Conservation (phyloP, 2,888 invertebrate genomes). For the Heteropelma amictum region DNA sequence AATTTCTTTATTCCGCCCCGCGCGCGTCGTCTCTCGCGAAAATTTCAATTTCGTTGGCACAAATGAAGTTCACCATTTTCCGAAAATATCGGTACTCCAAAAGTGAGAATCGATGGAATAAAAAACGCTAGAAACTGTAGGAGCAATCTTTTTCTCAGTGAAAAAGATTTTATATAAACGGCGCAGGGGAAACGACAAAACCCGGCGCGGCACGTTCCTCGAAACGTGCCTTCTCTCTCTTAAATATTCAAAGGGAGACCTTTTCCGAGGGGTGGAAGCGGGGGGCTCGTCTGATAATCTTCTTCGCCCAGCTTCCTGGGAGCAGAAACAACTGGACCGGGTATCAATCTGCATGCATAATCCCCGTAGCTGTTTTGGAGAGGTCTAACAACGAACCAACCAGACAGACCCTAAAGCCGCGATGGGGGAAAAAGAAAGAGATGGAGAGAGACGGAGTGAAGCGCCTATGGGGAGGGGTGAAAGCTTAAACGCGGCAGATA, state of each 20-base stretch:
- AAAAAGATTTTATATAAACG: background rate
- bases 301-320: constrained; percentile 50
- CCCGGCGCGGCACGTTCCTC: background rate
- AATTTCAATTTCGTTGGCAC: no score
- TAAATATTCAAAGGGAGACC: constrained; percentile 39
- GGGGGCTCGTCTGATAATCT: constrained; percentile 44
- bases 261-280: constrained; percentile 12
- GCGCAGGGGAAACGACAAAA: background rate
- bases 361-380: constrained; percentile 35
- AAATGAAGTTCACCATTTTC: no score
- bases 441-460: background rate
- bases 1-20: background rate
- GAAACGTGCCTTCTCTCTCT: background rate
- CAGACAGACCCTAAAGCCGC: constrained; percentile 35
- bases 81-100: no score
- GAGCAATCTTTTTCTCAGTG: no score
- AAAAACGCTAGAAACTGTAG: background rate
- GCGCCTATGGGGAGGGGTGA: background rate
- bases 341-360: constrained; percentile 62
- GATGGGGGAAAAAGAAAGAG: background rate
- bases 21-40: no score
- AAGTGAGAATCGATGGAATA: background rate
- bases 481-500: constrained; percentile 4
- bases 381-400: background rate
- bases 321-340: constrained; percentile 59